Base-by-base conservation (phyloP, 30 jellyfish, hydroid and myxozoan genomes). In the Nemopilema nomurai region DNA sequence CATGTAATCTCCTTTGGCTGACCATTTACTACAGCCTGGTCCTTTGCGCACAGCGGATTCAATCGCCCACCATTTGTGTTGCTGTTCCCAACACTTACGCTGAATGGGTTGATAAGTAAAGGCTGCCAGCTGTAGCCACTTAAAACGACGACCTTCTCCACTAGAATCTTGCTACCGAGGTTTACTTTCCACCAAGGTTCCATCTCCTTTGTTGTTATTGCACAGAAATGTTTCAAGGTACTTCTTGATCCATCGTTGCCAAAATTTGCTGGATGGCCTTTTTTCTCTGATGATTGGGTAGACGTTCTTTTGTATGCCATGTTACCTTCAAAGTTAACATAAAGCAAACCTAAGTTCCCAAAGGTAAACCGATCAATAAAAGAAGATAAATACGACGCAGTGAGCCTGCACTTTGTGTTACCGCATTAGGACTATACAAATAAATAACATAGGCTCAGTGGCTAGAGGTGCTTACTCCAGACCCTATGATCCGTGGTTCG, bases 161-260 rank as follows among this genome's bases (percentile, higher is more conserved):
- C 33, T 18, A 18, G 30, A 17, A 32, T 28, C 4, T 18, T 25
- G 28, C 23, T 32, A 32, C 76, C 76, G 1, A 67, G 76, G 1
- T 67, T 32, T 0, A 67, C 76, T 0, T 0, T 28, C 76, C 76
- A 67, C 76, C 76, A 67, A 7, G 76, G 76, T 17, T 18, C 1
- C 51, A n/a, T 16, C 1, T 28, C 1, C 0, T 24, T 0, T 23
- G 0, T 23, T 67, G 76, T 67, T 23, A 4, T 67, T 67, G 76
- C 76, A 32, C 76, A 67, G 1, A 23, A 1, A 23, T 0, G 1
- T 3, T 4, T 1, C 21, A 18, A 28, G 20, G 31, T 31, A 31
- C 17, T 67, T 67, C 51, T 67, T 19, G 4, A 19, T 18, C 76
- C 76, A 23, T 67, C 76, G 76, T 67, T 67, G 0, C 51, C 76